Conservation (phyloP, 2,888 invertebrate species). For the Adineta ricciae region DNA sequence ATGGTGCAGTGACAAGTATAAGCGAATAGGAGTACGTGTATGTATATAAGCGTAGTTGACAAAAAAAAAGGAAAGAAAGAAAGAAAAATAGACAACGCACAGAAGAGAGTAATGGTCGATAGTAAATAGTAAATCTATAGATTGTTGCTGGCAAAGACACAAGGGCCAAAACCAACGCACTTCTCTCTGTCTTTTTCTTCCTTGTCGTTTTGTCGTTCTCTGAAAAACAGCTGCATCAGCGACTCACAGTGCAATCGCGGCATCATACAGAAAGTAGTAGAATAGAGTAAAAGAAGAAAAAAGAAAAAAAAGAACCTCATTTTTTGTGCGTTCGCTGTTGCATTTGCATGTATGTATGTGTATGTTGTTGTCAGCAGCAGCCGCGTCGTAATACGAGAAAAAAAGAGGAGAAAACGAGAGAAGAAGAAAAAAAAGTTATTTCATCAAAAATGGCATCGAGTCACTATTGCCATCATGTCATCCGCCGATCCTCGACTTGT, state of each 20-base stretch:
- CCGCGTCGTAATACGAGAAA: neutral
- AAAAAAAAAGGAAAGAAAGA: neutral
- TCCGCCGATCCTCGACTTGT: neutral
- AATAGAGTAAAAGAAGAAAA: constrained; percentile 5
- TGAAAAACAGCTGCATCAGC: neutral
- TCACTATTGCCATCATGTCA: neutral
- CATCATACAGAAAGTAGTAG: neutral
- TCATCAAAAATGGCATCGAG: constrained; percentile 15
- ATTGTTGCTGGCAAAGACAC: neutral
- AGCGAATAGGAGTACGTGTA: neutral
- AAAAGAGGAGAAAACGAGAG: neutral
- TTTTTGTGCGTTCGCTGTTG: neutral
- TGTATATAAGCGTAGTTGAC: neutral
- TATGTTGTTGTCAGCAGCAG: constrained; percentile 15
- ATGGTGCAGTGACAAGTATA: neutral
- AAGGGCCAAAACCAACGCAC: neutral
- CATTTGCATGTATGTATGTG: neutral
- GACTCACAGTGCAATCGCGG: neutral
- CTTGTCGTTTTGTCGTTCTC: neutral
- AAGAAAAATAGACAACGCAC: neutral
- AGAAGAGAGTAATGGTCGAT: constrained; percentile 7
- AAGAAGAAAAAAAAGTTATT: neutral
- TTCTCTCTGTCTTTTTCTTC: neutral
- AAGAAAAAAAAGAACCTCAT: neutral
- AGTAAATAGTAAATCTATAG: constrained; percentile 9